Evolutionary conservation across 2,888 invertebrate species (phyloP).

Genomic region (Antitype chi): DNA sequence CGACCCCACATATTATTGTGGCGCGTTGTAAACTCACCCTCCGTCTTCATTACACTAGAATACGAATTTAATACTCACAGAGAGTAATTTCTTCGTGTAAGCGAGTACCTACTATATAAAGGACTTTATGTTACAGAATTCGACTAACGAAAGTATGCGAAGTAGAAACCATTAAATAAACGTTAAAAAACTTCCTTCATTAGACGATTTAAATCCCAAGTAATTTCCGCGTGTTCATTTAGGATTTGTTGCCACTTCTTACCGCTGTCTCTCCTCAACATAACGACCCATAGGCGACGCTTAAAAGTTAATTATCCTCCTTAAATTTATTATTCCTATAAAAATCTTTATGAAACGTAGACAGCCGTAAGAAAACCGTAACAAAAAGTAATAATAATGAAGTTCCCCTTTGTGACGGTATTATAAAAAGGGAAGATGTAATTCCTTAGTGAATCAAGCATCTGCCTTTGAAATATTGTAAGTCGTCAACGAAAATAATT

Average conservation of each 20-base stretch:
- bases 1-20: slow-evolving; percentile 58
- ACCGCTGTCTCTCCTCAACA: slow-evolving; percentile 43
- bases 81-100: slow-evolving; percentile 62
- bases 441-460: slow-evolving; percentile 78
- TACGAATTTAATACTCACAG: slow-evolving; percentile 74
- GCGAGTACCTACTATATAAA: slow-evolving; percentile 24
- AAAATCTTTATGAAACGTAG: slow-evolving; percentile 75
- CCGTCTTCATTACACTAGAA: slow-evolving; percentile 73
- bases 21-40: slow-evolving; percentile 64
- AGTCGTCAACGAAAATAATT: slow-evolving; percentile 82
- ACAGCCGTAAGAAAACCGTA: slow-evolving; percentile 72
- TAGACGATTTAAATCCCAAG: slow-evolving; percentile 69
- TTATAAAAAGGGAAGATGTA: slow-evolving; percentile 73
- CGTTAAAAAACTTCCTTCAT: slow-evolving; percentile 57
- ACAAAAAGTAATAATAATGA: slow-evolving; percentile 73
- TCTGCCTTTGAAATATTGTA: slow-evolving; percentile 79
- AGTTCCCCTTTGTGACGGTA: slow-evolving; percentile 67
- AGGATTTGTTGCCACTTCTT: slow-evolving; percentile 41
- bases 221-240: slow-evolving; percentile 67
- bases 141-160: slow-evolving; percentile 46
- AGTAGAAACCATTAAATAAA: slow-evolving; percentile 54
- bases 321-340: slow-evolving; percentile 74
- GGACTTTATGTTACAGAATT: slow-evolving; percentile 45
- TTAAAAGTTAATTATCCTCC: slow-evolving; percentile 67
- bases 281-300: slow-evolving; percentile 56